These are phyloP conservation scores for Macroglossus sobrinus DNA, from an alignment of 2,113 vertebrate species.

Conservation along the genomic window DNA sequence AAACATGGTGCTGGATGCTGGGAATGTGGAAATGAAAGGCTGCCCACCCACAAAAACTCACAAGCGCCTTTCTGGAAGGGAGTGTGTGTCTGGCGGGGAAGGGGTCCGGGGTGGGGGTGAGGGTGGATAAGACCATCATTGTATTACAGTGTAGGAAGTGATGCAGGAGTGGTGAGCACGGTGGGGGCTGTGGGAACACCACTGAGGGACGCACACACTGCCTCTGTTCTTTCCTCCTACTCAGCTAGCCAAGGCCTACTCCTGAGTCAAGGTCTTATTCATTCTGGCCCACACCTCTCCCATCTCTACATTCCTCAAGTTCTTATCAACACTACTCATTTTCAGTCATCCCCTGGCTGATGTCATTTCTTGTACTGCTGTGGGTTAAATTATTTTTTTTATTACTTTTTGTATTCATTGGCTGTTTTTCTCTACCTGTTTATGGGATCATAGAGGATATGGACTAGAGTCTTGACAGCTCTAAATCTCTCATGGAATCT, in stretches of 20 bases:
- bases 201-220: conserved; percentile 36
- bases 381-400: not conserved
- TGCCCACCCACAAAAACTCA: conserved; percentile 9
- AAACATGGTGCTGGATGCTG: not conserved
- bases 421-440: not conserved
- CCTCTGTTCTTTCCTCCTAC: conserved; percentile 71
- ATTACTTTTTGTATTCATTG: not conserved
- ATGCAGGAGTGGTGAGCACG: not conserved
- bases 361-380: conserved; percentile 45
- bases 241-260: conserved; percentile 28
- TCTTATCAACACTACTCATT: conserved; percentile 69
- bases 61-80: conserved; percentile 9
- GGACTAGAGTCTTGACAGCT: not conserved
- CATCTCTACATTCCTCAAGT: conserved; percentile 70
- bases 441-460: not conserved
- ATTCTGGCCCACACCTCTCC: conserved; percentile 68
- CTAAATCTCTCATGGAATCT: not conserved
- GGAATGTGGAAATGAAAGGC: conserved; percentile 31
- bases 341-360: conserved; percentile 57
- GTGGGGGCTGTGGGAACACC: conserved; percentile 24
- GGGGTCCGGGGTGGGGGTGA: not conserved
- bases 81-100: not conserved
- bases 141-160: conserved; percentile 60
- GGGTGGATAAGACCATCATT: conserved; percentile 68
- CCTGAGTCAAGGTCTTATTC: conserved; percentile 55